A percentile compares a stretch with the other conserved stretches of the same genome.
phyloP scores from a whole-genome alignment of 2,888 invertebrate genomes.

The Leistus spinibarbis region DNA sequence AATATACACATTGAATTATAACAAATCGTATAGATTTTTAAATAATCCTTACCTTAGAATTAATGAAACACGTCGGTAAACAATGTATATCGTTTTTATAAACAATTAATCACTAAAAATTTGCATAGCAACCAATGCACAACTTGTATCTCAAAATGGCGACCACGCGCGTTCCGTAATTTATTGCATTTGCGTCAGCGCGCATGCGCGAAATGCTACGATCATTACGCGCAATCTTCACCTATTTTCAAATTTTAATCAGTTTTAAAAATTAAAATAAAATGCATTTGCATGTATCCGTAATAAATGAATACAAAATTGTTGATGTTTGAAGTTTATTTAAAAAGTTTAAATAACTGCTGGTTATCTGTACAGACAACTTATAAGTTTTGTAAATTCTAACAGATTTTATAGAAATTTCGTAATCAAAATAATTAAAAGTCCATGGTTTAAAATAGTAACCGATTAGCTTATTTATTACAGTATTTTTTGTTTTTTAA shows the following conservation, averaged over 20 bases:
- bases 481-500: slow-evolving; percentile 34
- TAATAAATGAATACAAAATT: not conserved
- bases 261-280: not conserved
- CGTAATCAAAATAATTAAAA: slow-evolving; percentile 19
- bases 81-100: slow-evolving; percentile 41
- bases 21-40: slow-evolving; percentile 11
- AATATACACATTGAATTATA: slow-evolving; percentile 20
- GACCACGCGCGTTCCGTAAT: slow-evolving; percentile 53
- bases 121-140: slow-evolving; percentile 41
- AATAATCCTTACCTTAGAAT: slow-evolving; percentile 43
- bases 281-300: not conserved
- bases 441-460: slow-evolving; percentile 27
- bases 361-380: not conserved
- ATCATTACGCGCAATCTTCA: not conserved
- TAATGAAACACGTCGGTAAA: slow-evolving; percentile 35
- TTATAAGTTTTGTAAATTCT: not conserved
- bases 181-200: slow-evolving; percentile 47
- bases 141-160: slow-evolving; percentile 55
- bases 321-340: not conserved
- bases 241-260: slow-evolving; percentile 7
- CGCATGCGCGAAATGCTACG: slow-evolving; percentile 44
- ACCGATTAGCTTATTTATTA: slow-evolving; percentile 37
- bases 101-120: slow-evolving; percentile 38
- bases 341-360: not conserved
- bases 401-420: not conserved